Evolutionary conservation across 2,888 invertebrate species (phyloP).

Genomic region (Helicoverpa assulta): DNA sequence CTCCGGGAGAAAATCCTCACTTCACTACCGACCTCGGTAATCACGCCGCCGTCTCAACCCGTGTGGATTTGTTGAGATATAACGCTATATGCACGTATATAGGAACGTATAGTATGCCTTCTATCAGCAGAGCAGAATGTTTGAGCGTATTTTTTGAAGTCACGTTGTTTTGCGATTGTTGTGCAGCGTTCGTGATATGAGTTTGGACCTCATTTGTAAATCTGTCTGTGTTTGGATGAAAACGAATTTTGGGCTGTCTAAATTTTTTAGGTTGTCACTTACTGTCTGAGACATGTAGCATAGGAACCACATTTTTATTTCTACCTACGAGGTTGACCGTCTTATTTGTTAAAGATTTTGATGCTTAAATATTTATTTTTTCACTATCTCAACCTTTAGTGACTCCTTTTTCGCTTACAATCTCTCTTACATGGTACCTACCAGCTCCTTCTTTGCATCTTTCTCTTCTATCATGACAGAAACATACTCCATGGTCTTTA

Average conservation of each 20-base stretch:
- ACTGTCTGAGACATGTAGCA: too few relatives aligned
- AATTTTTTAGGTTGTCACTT: not conserved
- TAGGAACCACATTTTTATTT: not conserved
- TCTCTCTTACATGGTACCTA: too few relatives aligned
- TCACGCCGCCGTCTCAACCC: constrained; percentile 77
- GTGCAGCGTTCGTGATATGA: constrained; percentile 15
- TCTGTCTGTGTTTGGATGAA: constrained; percentile 7
- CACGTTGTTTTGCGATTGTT: constrained; percentile 49
- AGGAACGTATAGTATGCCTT: constrained; percentile 48
- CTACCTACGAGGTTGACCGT: not conserved
- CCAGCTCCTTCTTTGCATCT: not conserved
- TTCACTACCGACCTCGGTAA: constrained; percentile 84
- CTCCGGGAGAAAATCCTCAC: constrained; percentile 85
- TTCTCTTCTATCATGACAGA: not conserved
- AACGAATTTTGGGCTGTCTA: constrained; percentile 9
- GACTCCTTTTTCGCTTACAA: too few relatives aligned
- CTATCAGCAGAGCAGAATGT: constrained; percentile 42
- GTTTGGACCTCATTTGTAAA: constrained; percentile 24
- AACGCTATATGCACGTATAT: constrained; percentile 60
- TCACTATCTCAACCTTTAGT: too few relatives aligned
- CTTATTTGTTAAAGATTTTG: not conserved
- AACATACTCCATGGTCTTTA: not conserved
- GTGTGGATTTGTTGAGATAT: constrained; percentile 80
- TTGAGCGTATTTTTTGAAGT: constrained; percentile 50
- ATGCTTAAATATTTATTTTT: not conserved